These are phyloP conservation scores for Nymphalis c-album DNA, from an alignment of 2,888 invertebrate species.

Conservation along the genomic window DNA sequence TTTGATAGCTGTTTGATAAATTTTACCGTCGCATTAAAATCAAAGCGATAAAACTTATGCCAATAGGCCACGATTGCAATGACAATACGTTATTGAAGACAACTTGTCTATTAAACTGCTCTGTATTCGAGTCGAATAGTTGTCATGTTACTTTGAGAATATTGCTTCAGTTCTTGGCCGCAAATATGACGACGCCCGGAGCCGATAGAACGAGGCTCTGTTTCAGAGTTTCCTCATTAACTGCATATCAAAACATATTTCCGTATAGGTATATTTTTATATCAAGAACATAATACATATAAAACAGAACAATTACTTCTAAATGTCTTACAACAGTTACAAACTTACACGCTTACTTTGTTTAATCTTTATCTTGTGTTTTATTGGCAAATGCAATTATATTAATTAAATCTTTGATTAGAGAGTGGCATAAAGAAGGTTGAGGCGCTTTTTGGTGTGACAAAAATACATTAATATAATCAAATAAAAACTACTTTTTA, in stretches of 20 bases:
- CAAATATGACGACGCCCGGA: conserved; percentile 43
- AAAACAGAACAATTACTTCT: not conserved
- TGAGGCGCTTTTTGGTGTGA: too few relatives aligned
- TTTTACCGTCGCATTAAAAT: not conserved
- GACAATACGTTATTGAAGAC: conserved; percentile 30
- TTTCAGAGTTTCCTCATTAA: conserved; percentile 37
- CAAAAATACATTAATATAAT: too few relatives aligned
- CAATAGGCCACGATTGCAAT: conserved; percentile 23
- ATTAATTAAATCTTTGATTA: too few relatives aligned
- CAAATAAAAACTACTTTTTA: too few relatives aligned
- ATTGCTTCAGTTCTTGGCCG: conserved; percentile 62
- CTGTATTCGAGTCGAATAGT: conserved; percentile 66
- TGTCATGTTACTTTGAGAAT: conserved; percentile 63
- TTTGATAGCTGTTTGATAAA: not conserved
- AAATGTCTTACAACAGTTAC: conserved; percentile 40
- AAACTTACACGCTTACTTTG: too few relatives aligned
- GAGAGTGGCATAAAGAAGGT: too few relatives aligned
- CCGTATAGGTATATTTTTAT: not conserved
- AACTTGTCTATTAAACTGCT: conserved; percentile 47
- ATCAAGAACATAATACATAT: not conserved
- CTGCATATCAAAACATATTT: conserved; percentile 37
- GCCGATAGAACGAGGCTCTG: conserved; percentile 23
- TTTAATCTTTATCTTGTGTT: too few relatives aligned
- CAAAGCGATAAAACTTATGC: not conserved
- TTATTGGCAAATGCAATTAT: too few relatives aligned